Conservation (phyloP, 2,113 vertebrate genomes). For the Helogale parvula region DNA sequence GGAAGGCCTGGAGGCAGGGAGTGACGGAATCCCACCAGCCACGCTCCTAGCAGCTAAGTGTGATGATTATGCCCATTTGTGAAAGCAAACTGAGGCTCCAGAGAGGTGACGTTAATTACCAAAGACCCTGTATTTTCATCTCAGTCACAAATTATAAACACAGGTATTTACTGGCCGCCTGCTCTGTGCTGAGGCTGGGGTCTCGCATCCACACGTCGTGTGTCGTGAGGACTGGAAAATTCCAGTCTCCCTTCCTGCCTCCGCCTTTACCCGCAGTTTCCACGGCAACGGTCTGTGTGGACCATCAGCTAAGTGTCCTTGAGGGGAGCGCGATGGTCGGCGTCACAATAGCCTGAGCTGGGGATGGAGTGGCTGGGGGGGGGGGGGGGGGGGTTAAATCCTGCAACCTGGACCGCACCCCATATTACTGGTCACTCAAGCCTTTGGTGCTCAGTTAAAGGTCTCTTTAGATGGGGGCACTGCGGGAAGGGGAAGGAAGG, state of each 20-base stretch:
- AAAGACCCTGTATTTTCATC: background rate
- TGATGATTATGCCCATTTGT: background rate
- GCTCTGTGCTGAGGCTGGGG: background rate
- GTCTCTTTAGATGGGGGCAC: background rate
- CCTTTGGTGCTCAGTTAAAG: background rate
- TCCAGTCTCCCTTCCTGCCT: background rate
- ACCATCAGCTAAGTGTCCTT: background rate
- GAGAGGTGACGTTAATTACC: background rate
- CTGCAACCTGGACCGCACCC: background rate
- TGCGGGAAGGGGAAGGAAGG: background rate
- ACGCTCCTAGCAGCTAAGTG: no score
- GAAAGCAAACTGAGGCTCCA: background rate
- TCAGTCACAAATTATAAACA: background rate
- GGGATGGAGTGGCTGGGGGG: background rate
- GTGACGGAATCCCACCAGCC: background rate
- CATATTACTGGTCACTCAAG: background rate
- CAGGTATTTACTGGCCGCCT: background rate
- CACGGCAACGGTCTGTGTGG: background rate
- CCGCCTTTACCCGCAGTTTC: background rate
- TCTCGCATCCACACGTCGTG: background rate
- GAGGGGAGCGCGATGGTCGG: background rate
- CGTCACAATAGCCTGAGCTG: background rate
- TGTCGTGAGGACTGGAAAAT: background rate
- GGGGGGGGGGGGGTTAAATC: accelerated
- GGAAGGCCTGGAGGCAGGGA: background rate